phyloP scores from a whole-genome alignment of 2,888 invertebrate genomes.

The Lathronympha strigana region DNA sequence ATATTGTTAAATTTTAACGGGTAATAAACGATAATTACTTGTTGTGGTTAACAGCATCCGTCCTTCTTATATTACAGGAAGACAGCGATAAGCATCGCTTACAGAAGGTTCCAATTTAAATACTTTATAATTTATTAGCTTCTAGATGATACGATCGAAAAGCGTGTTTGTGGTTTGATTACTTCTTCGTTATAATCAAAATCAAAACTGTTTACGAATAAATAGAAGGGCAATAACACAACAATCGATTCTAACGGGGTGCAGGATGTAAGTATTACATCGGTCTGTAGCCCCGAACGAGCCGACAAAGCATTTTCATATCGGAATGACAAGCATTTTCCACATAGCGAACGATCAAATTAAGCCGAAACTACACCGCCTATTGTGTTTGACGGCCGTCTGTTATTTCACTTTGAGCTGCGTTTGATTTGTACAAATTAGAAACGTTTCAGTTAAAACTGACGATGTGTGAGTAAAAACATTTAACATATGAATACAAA shows the following conservation, averaged over 20 bases:
- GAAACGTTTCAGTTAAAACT: constrained; percentile 28
- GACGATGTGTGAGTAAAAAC: neutral
- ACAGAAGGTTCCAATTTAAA: no score
- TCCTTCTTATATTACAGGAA: constrained; percentile 9
- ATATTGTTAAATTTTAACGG: neutral
- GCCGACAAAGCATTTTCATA: constrained; percentile 40
- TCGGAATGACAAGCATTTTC: constrained; percentile 41
- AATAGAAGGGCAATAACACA: neutral
- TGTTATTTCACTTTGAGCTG: constrained; percentile 38
- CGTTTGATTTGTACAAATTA: constrained; percentile 38
- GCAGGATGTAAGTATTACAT: constrained; percentile 19
- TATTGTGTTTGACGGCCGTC: constrained; percentile 40
- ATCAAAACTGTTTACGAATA: neutral
- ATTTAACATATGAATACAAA: neutral
- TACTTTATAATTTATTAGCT: no score
- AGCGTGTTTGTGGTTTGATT: no score
- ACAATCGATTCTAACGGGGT: neutral
- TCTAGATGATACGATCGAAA: no score
- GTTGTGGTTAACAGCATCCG: neutral
- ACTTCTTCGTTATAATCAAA: neutral
- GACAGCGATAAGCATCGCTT: constrained; percentile 5
- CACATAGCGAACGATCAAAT: constrained; percentile 40
- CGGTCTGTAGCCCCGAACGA: constrained; percentile 20
- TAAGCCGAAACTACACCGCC: constrained; percentile 38
- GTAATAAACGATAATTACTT: neutral